phyloP scores from a whole-genome alignment of 2,888 invertebrate genomes.

The Drosophila subsilvestris region DNA sequence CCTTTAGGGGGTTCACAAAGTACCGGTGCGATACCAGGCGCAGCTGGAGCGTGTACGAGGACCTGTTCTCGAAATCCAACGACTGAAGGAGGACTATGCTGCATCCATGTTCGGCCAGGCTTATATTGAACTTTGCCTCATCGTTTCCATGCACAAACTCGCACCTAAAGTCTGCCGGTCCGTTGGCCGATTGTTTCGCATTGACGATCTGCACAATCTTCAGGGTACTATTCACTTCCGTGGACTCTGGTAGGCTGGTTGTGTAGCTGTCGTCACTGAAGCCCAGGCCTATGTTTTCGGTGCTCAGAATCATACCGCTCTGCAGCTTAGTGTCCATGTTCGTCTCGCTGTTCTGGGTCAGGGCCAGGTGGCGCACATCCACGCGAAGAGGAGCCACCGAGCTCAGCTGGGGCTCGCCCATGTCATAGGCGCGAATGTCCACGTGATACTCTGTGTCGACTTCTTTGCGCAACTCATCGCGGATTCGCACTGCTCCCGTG shows the following conservation, averaged over 20 bases:
- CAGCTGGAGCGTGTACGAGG: conserved; percentile 90
- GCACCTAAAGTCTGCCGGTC: conserved; percentile 88
- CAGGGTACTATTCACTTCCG: conserved; percentile 82
- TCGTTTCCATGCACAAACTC: conserved; percentile 91
- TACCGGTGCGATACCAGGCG: conserved; percentile 92
- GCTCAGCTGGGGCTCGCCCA: conserved; percentile 93
- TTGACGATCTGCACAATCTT: conserved; percentile 84
- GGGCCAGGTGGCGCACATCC: conserved; percentile 92
- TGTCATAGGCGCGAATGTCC: conserved; percentile 93
- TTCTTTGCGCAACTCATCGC: conserved; percentile 93
- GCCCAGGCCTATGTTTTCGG: conserved; percentile 87
- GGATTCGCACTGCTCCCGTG: conserved; percentile 91
- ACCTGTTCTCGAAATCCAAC: conserved; percentile 91
- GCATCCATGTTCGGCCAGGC: conserved; percentile 92
- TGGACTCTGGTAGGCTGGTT: conserved; percentile 90
- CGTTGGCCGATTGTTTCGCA: conserved; percentile 80
- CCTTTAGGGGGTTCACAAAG: conserved; percentile 90
- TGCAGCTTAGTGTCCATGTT: conserved; percentile 64
- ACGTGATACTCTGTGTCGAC: conserved; percentile 95
- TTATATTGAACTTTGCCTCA: conserved; percentile 87
- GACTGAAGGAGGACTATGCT: conserved; percentile 89
- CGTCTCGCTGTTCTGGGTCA: conserved; percentile 86
- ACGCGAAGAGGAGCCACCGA: conserved; percentile 92
- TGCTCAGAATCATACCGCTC: conserved; percentile 77
- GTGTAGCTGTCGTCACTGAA: conserved; percentile 95